These are phyloP conservation scores for Conops quadrifasciatus DNA, from an alignment of 2,888 invertebrate genomes.

Conservation along the genomic window DNA sequence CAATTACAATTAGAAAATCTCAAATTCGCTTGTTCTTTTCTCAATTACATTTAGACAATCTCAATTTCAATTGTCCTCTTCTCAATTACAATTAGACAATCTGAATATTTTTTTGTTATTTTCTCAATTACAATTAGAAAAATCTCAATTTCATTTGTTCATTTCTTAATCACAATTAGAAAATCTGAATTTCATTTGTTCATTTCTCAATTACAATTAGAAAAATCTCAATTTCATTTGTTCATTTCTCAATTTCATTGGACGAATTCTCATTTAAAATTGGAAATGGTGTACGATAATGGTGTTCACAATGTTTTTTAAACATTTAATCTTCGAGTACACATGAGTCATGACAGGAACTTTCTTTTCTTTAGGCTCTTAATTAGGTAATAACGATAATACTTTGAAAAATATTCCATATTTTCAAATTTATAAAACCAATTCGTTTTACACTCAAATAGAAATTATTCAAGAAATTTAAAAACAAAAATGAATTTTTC, in stretches of 20 bases:
- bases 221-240: constrained; percentile 7
- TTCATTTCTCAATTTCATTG: constrained; percentile 3
- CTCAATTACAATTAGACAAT: background rate
- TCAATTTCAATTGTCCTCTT: background rate
- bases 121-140: background rate
- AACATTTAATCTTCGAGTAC: no score
- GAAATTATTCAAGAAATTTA: constrained; percentile 5
- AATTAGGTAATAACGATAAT: no score
- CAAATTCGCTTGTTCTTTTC: background rate
- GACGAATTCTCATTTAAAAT: constrained; percentile 13
- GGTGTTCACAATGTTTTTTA: no score
- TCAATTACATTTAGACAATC: background rate
- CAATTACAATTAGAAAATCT: background rate
- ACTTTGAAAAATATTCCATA: no score
- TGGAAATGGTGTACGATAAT: constrained; percentile 7
- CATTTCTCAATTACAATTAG: background rate
- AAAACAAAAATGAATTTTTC: constrained; percentile 32
- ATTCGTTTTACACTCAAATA: background rate
- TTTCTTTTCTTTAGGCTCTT: no score
- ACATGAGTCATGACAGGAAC: no score
- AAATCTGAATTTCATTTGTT: background rate
- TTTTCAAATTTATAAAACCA: no score
- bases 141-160: background rate
- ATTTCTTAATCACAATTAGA: background rate
- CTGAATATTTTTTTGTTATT: background rate